Percentiles rank a stretch among this genome's conserved stretches.
Evolutionary conservation across 2,797 vertebrate species (phyloP).

Genomic region (Gadopsis bispinosus): DNA sequence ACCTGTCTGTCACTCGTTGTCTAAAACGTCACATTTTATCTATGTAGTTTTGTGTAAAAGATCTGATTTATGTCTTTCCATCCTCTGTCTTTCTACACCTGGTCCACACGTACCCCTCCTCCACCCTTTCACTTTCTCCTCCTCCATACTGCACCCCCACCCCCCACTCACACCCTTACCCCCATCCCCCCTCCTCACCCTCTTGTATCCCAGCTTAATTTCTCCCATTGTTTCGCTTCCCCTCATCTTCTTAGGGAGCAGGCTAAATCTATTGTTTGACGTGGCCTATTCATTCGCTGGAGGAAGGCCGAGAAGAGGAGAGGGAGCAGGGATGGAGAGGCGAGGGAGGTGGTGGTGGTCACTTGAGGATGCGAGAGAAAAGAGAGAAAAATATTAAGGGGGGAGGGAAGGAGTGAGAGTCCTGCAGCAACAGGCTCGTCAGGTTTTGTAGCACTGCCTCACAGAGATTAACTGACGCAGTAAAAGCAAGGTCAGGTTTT

Average conservation of each 20-base stretch:
- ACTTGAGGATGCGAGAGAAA: slow-evolving; percentile 50
- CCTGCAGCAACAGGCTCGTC: slow-evolving; percentile 43
- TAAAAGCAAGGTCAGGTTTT: slow-evolving; percentile 16
- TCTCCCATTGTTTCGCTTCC: slow-evolving; percentile 36
- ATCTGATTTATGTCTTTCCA: not conserved
- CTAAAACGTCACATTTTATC: slow-evolving; percentile 5
- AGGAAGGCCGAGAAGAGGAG: slow-evolving; percentile 23
- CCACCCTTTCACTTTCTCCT: slow-evolving; percentile 12
- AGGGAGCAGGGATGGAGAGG: slow-evolving; percentile 21
- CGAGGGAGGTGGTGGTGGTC: slow-evolving; percentile 14
- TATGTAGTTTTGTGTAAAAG: not conserved
- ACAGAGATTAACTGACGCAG: slow-evolving; percentile 25
- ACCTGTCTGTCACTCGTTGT: not conserved
- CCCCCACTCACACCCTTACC: not conserved
- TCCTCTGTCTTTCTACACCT: slow-evolving; percentile 21
- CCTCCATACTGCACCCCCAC: not conserved
- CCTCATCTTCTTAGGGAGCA: slow-evolving; percentile 45
- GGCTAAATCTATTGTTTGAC: slow-evolving; percentile 71
- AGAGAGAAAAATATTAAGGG: slow-evolving; percentile 30
- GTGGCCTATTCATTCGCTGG: slow-evolving; percentile 69
- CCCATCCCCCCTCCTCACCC: not conserved
- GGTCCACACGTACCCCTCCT: slow-evolving; percentile 6
- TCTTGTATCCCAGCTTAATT: slow-evolving; percentile 13
- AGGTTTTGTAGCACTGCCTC: slow-evolving; percentile 21
- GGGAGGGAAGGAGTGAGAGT: not conserved